Evolutionary conservation across 1,140 invertebrate genomes (phyloP).

Genomic region (Drosophila nebulosa): DNA sequence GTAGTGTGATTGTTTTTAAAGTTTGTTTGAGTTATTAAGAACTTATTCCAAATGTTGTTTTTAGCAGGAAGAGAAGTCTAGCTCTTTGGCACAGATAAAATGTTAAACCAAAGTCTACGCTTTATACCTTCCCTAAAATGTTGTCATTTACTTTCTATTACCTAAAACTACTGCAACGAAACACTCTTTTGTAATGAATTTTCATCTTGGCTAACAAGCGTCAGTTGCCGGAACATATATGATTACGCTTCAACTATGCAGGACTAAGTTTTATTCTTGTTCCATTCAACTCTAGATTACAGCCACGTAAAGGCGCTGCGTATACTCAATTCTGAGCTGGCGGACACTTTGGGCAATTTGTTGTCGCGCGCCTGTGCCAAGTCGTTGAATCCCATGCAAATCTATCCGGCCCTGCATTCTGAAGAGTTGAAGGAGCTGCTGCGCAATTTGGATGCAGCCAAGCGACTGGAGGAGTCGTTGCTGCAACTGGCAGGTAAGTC

Average conservation of each 20-base stretch:
- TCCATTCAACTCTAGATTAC: conserved; percentile 87
- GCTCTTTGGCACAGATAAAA: no score
- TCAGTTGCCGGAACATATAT: background rate
- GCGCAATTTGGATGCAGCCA: conserved; percentile 81
- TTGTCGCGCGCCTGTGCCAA: conserved; percentile 89
- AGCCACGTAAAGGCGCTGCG: conserved; percentile 88
- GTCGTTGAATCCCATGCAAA: conserved; percentile 89
- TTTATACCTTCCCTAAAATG: no score
- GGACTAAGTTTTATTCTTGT: background rate
- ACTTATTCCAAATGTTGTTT: no score
- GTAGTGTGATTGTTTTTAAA: conserved; percentile 1
- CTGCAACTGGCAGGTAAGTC: conserved; percentile 83
- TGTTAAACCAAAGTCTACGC: no score
- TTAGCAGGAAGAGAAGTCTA: no score
- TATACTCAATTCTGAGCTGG: conserved; percentile 94
- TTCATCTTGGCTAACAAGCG: background rate
- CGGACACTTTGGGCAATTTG: conserved; percentile 96
- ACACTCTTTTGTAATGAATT: background rate
- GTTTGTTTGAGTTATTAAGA: background rate
- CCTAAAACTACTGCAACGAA: background rate
- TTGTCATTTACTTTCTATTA: no score
- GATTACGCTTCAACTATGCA: background rate
- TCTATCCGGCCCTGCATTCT: conserved; percentile 85
- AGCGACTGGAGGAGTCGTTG: conserved; percentile 83
- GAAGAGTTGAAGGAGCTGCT: conserved; percentile 81